These are phyloP conservation scores for Coregonus suidteri DNA, from an alignment of 2,797 vertebrate genomes.

Conservation along the genomic window DNA sequence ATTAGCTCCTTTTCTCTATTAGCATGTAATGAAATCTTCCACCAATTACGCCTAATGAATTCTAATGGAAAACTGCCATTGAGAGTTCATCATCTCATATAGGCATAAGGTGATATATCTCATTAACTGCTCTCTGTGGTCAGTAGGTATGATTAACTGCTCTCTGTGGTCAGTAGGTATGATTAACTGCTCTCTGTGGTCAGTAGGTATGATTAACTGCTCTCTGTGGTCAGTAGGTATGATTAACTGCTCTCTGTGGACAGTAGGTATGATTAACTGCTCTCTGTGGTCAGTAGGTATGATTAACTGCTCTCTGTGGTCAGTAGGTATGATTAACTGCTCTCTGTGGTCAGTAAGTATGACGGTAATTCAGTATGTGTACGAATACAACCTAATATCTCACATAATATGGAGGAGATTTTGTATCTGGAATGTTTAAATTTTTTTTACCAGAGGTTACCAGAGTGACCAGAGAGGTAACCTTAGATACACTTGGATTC, in stretches of 20 bases:
- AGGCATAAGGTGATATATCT: conserved; percentile 40
- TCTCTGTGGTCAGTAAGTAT: neutral
- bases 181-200: too few species aligned
- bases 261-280: too few species aligned
- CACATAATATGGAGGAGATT: neutral
- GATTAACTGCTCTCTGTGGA: neutral
- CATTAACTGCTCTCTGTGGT: conserved; percentile 15
- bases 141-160: too few species aligned
- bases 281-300: too few species aligned
- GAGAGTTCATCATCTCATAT: conserved; percentile 44
- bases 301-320: too few species aligned
- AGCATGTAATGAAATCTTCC: conserved; percentile 60
- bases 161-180: too few species aligned
- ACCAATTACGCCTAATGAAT: conserved; percentile 53
- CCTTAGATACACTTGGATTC: neutral
- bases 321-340: too few species aligned
- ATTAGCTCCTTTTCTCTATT: conserved; percentile 41
- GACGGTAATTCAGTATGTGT: conserved; percentile 16
- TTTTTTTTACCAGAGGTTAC: neutral
- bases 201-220: too few species aligned
- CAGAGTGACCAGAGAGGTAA: neutral
- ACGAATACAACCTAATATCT: neutral
- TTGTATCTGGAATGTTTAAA: neutral
- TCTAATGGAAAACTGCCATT: conserved; percentile 47
- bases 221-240: neutral